Percentiles rank a stretch among this genome's conserved stretches.
Evolutionary conservation across 2,113 vertebrate species (phyloP).

Genomic region (Barbus barbus): DNA sequence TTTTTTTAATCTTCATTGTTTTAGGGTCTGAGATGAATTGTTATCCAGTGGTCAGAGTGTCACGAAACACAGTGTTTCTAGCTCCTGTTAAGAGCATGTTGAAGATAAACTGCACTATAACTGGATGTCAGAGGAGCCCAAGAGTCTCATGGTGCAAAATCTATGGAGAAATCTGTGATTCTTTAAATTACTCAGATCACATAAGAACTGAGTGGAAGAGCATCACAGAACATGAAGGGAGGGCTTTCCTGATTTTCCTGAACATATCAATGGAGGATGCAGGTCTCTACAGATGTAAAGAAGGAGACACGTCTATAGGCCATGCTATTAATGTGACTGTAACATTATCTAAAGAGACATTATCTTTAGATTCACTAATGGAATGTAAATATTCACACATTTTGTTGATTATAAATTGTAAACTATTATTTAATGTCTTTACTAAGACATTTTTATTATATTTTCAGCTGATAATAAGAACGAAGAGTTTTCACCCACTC

Average conservation of each 20-base stretch:
- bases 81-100: not conserved
- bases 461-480: not conserved
- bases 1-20: too few relatives aligned
- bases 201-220: conserved; percentile 17
- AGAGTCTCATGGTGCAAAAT: conserved; percentile 57
- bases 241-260: conserved; percentile 49
- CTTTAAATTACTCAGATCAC: not conserved
- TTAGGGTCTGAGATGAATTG: not conserved
- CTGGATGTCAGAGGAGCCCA: conserved; percentile 20
- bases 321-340: conserved; percentile 58
- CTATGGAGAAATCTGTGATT: fast-evolving
- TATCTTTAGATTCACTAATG: not conserved
- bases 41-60: not conserved
- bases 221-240: fast-evolving
- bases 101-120: conserved; percentile 59
- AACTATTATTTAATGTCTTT: not conserved
- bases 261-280: conserved; percentile 31
- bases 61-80: conserved; percentile 35
- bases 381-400: not conserved
- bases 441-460: not conserved
- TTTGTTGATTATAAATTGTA: not conserved
- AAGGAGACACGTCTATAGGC: fast-evolving
- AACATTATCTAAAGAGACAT: conserved; percentile 44
- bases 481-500: not conserved
- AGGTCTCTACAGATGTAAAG: conserved; percentile 63